Conservation (phyloP, 2,797 vertebrate genomes). For the Margarornis squamiger region DNA sequence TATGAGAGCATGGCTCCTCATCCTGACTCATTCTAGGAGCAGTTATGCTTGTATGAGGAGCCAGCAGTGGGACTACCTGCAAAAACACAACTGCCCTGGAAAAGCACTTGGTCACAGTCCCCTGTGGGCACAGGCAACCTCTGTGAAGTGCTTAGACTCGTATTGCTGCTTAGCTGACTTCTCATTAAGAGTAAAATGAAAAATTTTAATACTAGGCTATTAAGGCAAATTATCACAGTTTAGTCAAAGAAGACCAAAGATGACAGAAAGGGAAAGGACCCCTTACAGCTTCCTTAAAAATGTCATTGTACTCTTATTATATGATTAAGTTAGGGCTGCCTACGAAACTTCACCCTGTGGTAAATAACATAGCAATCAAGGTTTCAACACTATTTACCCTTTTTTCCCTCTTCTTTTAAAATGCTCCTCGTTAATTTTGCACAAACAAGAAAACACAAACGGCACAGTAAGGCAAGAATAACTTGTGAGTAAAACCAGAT, state of each 20-base stretch:
- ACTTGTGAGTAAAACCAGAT: constrained; percentile 65
- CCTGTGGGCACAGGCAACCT: neutral
- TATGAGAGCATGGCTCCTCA: fast-evolving
- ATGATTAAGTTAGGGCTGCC: neutral
- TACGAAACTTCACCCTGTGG: neutral
- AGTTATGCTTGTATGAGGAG: neutral
- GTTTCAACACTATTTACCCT: constrained; percentile 46
- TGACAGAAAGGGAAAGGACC: neutral
- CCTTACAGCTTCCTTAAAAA: neutral
- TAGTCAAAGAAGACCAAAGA: neutral
- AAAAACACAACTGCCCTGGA: neutral
- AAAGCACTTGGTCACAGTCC: neutral
- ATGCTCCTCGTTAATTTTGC: constrained; percentile 40
- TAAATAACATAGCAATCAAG: constrained; percentile 24
- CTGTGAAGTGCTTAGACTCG: neutral
- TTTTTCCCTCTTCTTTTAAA: neutral
- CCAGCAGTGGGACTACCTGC: neutral
- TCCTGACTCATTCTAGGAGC: neutral
- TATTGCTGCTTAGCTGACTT: neutral
- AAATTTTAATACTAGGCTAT: neutral
- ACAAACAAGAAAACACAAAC: constrained; percentile 53
- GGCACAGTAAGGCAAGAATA: constrained; percentile 55
- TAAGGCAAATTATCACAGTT: constrained; percentile 38
- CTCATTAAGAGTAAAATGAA: neutral
- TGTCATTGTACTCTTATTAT: constrained; percentile 1